A percentile compares a stretch with the other conserved stretches of the same genome.
Evolutionary conservation across 2,888 invertebrate species (phyloP).

Genomic region (Zele albiditarsus): DNA sequence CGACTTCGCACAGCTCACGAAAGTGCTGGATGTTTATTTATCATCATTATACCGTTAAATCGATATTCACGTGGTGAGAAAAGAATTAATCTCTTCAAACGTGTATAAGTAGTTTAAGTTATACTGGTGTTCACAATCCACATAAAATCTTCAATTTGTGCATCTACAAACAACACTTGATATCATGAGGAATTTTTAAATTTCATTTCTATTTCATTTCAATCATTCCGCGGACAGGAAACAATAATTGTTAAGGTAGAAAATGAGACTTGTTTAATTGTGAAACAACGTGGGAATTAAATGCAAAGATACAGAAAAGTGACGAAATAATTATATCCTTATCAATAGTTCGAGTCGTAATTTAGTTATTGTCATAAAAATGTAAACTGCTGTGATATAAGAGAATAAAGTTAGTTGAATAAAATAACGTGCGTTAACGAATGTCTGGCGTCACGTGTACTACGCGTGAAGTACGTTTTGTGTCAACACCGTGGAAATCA

Average conservation of each 20-base stretch:
- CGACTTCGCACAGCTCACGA: not conserved
- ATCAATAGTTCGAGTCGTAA: not conserved
- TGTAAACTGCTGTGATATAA: constrained; percentile 20
- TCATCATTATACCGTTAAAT: not conserved
- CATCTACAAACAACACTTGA: not conserved
- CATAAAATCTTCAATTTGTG: not conserved
- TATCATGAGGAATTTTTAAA: not conserved
- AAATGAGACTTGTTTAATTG: constrained; percentile 1
- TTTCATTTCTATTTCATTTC: not conserved
- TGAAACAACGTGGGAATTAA: not conserved
- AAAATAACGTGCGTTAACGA: constrained; percentile 38
- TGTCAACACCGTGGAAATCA: constrained; percentile 56
- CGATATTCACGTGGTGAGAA: constrained; percentile 5
- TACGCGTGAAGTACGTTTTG: constrained; percentile 55
- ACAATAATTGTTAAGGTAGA: not conserved
- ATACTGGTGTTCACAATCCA: not conserved
- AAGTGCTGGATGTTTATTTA: constrained; percentile 5
- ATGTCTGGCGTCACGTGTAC: constrained; percentile 62
- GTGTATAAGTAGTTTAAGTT: not conserved
- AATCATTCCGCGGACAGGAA: not conserved
- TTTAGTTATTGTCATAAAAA: constrained; percentile 14
- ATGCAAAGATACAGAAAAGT: not conserved
- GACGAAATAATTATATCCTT: not conserved
- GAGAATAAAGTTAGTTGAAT: not conserved
- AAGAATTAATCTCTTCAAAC: not conserved